A percentile compares a stretch with the other conserved stretches of the same genome.
Evolutionary conservation across 2,888 invertebrate species (phyloP).

Genomic region (Stenotaenia linearis): DNA sequence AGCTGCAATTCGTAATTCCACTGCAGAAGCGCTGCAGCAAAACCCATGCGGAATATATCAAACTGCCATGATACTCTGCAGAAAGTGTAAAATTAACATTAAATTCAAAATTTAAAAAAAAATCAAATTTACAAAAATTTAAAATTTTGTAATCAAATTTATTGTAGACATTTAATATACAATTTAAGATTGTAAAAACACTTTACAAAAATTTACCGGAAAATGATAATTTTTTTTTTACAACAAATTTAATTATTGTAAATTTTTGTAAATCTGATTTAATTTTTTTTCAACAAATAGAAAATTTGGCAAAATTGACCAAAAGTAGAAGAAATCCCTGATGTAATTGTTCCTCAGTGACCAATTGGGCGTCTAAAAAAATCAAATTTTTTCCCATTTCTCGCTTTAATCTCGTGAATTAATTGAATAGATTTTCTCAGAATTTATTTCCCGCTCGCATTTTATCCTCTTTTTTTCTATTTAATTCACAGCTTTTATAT

Average conservation of each 20-base stretch:
- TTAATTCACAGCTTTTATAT: background rate
- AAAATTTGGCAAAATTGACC: background rate
- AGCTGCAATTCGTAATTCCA: background rate
- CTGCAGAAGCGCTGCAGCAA: background rate
- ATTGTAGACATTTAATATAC: too few relatives aligned
- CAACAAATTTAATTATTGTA: too few relatives aligned
- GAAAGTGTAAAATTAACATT: too few relatives aligned
- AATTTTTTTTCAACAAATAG: too few relatives aligned
- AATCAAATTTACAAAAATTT: too few relatives aligned
- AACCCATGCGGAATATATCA: background rate
- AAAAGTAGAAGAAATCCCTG: too few relatives aligned
- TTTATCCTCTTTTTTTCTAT: background rate
- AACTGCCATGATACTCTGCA: background rate
- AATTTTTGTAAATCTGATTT: too few relatives aligned
- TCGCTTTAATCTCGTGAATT: background rate
- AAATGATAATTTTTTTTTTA: too few relatives aligned
- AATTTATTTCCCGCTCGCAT: background rate
- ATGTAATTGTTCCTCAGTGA: background rate
- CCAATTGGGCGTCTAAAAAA: background rate
- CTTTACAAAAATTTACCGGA: too few relatives aligned
- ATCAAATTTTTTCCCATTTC: background rate
- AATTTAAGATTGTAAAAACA: too few relatives aligned
- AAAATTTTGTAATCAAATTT: too few relatives aligned
- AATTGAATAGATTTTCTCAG: background rate
- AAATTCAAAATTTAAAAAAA: too few relatives aligned